Conservation (phyloP, 2,797 vertebrate genomes). For the Notoglanidium macrostoma region DNA sequence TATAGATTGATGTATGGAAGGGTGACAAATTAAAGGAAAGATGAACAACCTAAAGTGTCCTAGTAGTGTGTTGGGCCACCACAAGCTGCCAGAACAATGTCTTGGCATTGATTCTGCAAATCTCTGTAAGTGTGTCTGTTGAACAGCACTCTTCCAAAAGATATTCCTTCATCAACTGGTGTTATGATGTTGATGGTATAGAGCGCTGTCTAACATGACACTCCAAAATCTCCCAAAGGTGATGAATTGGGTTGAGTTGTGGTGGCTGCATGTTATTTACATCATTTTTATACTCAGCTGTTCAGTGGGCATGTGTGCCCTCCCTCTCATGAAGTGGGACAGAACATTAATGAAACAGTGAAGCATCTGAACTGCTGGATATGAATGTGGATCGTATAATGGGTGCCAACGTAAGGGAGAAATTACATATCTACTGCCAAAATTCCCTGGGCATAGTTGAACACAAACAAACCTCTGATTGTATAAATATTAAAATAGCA, state of each 20-base stretch:
- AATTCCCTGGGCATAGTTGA: neutral
- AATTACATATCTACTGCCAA: neutral
- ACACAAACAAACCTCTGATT: neutral
- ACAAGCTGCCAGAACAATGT: neutral
- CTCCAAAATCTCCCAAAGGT: neutral
- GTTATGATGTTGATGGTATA: neutral
- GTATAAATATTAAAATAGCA: neutral
- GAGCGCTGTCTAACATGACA: neutral
- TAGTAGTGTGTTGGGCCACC: neutral
- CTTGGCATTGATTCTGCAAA: neutral
- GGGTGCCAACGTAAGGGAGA: too few relatives aligned
- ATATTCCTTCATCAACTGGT: neutral
- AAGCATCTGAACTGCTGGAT: neutral
- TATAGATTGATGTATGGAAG: neutral
- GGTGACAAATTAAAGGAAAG: too few relatives aligned
- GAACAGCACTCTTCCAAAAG: neutral
- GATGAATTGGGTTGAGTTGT: neutral
- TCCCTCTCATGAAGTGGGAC: neutral
- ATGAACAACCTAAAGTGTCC: neutral
- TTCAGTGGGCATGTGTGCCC: neutral
- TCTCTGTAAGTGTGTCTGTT: neutral
- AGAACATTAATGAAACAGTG: neutral
- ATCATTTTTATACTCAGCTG: neutral
- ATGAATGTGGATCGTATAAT: neutral
- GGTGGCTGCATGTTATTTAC: neutral